phyloP scores from a whole-genome alignment of 2,888 invertebrate genomes.

The Myopa tessellatipennis region DNA sequence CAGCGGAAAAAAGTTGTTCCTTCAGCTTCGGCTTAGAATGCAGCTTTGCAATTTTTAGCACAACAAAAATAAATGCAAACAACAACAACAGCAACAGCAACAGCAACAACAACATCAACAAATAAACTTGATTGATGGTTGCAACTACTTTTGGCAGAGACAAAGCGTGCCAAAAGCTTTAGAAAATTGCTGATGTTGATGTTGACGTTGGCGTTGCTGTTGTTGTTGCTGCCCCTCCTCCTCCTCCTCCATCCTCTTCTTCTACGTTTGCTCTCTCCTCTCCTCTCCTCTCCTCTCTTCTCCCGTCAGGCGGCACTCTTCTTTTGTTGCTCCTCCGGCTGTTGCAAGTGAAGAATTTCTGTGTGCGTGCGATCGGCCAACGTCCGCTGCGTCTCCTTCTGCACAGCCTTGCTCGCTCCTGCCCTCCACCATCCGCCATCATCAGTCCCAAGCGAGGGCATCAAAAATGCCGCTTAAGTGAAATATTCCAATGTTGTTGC shows the following conservation, averaged over 20 bases:
- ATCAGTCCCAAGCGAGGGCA: slow-evolving; percentile 39
- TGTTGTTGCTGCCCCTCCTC: neutral
- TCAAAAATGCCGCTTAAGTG: slow-evolving; percentile 27
- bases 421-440: too few relatives aligned
- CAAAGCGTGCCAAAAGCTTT: slow-evolving; percentile 19
- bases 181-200: neutral
- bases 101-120: slow-evolving; percentile 13
- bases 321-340: neutral
- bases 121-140: slow-evolving; percentile 50
- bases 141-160: slow-evolving; percentile 34
- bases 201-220: neutral
- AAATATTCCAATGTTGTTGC: slow-evolving; percentile 23
- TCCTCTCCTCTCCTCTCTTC: neutral
- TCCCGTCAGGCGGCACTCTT: neutral
- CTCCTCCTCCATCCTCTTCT: neutral
- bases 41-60: neutral
- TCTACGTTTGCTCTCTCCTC: too few relatives aligned
- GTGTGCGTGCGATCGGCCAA: neutral
- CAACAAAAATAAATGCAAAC: neutral
- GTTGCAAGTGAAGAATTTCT: neutral
- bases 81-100: slow-evolving; percentile 5
- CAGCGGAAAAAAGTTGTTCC: neutral
- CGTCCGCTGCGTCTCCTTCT: neutral
- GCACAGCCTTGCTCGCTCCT: slow-evolving; percentile 38
- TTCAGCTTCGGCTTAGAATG: neutral